A percentile compares a stretch with the other conserved stretches of the same genome.
Evolutionary conservation across 2,888 invertebrate species (phyloP).

Genomic region (Heliconius aoede): DNA sequence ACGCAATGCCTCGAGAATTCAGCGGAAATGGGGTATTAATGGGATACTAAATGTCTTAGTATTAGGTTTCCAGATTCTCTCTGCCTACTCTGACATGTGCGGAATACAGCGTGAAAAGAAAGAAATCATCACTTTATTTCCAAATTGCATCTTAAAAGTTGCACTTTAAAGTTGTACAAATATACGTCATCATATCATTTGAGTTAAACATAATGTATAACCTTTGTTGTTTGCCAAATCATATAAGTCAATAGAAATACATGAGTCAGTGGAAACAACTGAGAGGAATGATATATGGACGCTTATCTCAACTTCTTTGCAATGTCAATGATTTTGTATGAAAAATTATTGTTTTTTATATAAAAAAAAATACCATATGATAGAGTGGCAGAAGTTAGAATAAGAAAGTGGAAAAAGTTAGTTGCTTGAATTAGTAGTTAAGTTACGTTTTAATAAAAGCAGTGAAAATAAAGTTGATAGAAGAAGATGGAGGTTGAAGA

Average conservation of each 20-base stretch:
- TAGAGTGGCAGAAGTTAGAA: too few species aligned
- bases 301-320: conserved; percentile 17
- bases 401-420: too few species aligned
- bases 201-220: neutral
- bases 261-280: conserved; percentile 2
- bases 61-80: too few species aligned
- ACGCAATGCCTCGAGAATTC: too few species aligned
- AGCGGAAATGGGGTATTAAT: too few species aligned
- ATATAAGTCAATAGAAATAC: conserved; percentile 15
- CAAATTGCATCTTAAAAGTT: neutral
- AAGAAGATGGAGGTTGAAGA: too few species aligned
- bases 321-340: neutral
- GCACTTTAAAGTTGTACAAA: neutral
- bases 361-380: neutral
- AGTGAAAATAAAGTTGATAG: too few species aligned
- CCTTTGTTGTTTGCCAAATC: conserved; percentile 11
- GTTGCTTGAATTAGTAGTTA: neutral
- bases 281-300: conserved; percentile 11
- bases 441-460: neutral
- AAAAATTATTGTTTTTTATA: neutral
- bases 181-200: neutral
- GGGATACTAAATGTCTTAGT: too few species aligned
- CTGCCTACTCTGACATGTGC: too few species aligned
- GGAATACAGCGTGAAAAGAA: too few species aligned
- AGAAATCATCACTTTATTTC: neutral